Evolutionary conservation across 2,113 vertebrate genomes (phyloP).

Genomic region (Atractosteus spatula): DNA sequence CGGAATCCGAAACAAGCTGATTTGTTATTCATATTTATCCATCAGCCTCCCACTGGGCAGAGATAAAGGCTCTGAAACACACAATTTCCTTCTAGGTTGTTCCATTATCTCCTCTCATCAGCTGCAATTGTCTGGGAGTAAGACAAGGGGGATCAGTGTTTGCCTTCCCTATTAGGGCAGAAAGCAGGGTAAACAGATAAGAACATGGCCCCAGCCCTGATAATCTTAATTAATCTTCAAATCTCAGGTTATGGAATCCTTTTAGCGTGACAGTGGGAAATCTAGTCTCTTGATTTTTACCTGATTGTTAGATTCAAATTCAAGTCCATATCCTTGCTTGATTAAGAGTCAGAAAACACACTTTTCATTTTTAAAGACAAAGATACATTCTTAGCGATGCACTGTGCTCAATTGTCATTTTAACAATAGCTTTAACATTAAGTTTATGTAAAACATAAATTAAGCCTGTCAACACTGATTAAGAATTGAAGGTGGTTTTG

Average conservation of each 20-base stretch:
- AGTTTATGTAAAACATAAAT: slow-evolving; percentile 26
- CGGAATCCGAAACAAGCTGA: slow-evolving; percentile 62
- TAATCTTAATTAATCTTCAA: slow-evolving; percentile 69
- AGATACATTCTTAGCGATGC: neutral
- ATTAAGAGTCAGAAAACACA: no score
- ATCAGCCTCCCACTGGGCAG: slow-evolving; percentile 52
- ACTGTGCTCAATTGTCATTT: neutral
- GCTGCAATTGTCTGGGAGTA: slow-evolving; percentile 44
- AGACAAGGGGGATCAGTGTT: slow-evolving; percentile 42
- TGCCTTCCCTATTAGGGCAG: slow-evolving; percentile 54
- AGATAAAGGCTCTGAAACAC: slow-evolving; percentile 40
- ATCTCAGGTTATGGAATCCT: slow-evolving; percentile 48
- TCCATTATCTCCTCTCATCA: slow-evolving; percentile 60
- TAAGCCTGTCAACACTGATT: slow-evolving; percentile 37
- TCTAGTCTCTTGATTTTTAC: neutral
- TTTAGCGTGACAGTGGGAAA: slow-evolving; percentile 39
- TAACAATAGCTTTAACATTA: slow-evolving; percentile 17
- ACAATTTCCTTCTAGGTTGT: slow-evolving; percentile 53
- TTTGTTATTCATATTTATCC: slow-evolving; percentile 63
- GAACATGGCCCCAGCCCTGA: slow-evolving; percentile 44
- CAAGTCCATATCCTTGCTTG: slow-evolving; percentile 20
- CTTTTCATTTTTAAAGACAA: no score
- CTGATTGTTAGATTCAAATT: slow-evolving; percentile 46
- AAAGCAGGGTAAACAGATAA: slow-evolving; percentile 47
- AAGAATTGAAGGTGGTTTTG: slow-evolving; percentile 33